phyloP scores from a whole-genome alignment of 1,140 invertebrate species.

The Spodoptera frugiperda region DNA sequence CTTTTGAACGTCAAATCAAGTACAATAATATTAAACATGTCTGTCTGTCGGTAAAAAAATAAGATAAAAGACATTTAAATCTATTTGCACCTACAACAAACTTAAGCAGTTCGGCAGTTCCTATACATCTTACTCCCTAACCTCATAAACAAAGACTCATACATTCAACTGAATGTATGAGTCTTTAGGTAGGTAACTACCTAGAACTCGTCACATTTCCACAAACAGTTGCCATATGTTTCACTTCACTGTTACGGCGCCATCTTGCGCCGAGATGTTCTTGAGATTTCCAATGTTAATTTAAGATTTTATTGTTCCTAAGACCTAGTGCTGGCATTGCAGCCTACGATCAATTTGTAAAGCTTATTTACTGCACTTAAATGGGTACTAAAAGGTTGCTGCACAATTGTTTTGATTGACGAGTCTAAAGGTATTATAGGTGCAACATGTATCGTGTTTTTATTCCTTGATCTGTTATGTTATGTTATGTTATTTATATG shows the following conservation, averaged over 20 bases:
- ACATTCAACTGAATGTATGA: too few species aligned
- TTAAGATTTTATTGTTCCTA: conserved; percentile 43
- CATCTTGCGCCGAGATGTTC: conserved; percentile 59
- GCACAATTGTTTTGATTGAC: not conserved
- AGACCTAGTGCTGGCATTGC: conserved; percentile 52
- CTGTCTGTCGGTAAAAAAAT: too few species aligned
- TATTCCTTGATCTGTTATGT: too few species aligned
- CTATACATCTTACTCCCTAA: not conserved
- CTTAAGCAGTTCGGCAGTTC: not conserved
- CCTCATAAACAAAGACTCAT: not conserved
- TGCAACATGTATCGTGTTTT: too few species aligned
- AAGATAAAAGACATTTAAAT: too few species aligned
- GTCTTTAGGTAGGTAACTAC: too few species aligned
- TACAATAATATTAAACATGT: too few species aligned
- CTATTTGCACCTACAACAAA: not conserved
- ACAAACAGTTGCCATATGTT: conserved; percentile 12
- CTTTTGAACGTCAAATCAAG: too few species aligned
- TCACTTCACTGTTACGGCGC: not conserved
- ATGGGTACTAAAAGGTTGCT: conserved; percentile 23
- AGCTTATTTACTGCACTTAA: conserved; percentile 25
- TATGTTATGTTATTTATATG: not conserved
- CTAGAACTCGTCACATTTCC: conserved; percentile 1
- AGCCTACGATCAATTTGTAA: conserved; percentile 48
- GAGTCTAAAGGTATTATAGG: too few species aligned
- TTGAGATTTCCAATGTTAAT: conserved; percentile 56